Percentiles rank a stretch among this genome's conserved stretches.
Conservation (phyloP, 2,797 vertebrate genomes). For the Hypotaenidia okinawae region DNA sequence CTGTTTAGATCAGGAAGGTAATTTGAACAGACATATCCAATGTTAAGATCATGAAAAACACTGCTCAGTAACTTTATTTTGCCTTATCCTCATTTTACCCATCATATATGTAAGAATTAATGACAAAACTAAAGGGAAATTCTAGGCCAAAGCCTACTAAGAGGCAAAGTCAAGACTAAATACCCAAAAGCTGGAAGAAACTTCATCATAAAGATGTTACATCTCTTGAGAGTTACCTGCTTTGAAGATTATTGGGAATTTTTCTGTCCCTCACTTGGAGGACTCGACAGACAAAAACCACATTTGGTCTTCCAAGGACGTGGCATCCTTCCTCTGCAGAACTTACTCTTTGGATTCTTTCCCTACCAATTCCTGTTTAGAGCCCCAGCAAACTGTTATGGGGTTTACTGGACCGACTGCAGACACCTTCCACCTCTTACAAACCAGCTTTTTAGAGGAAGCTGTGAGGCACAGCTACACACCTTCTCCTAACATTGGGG, state of each 20-base stretch:
- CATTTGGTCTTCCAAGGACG: not conserved
- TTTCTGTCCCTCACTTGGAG: not conserved
- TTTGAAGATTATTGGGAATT: not conserved
- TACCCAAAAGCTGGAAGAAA: not conserved
- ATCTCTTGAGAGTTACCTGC: not conserved
- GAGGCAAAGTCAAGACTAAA: not conserved
- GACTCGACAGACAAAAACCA: accelerated
- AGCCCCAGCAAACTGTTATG: not conserved
- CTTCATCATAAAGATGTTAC: not conserved
- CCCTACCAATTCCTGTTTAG: not conserved
- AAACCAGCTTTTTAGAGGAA: not conserved
- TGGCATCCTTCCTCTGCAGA: not conserved
- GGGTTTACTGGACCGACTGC: not conserved
- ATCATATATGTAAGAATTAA: not conserved
- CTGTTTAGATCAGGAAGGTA: not conserved
- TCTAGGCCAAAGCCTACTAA: not conserved
- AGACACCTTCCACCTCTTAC: not conserved
- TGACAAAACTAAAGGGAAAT: not conserved
- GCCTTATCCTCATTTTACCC: not conserved
- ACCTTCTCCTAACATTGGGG: not conserved
- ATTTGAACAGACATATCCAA: not conserved
- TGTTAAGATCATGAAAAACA: not conserved
- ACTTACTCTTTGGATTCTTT: not conserved
- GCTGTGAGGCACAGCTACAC: not conserved
- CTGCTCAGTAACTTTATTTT: not conserved